These are phyloP conservation scores for Amphilophus citrinellus DNA, from an alignment of 2,113 vertebrate genomes.

Conservation along the genomic window DNA sequence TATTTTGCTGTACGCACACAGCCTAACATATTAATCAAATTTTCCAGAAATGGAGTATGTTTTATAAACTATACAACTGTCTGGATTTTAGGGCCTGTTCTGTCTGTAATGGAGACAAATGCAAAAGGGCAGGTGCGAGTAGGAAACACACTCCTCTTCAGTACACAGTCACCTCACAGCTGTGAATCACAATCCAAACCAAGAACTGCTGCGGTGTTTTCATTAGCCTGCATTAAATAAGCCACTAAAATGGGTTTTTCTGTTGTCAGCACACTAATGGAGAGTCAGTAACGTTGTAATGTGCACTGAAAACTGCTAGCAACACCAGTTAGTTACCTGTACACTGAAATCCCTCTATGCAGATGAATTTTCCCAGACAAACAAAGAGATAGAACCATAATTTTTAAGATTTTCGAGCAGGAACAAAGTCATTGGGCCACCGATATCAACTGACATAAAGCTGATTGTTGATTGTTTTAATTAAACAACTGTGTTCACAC, in stretches of 20 bases:
- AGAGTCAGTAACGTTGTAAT: conserved; percentile 12
- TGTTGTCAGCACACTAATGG: conserved; percentile 8
- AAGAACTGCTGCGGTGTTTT: conserved; percentile 23
- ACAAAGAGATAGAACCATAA: not conserved
- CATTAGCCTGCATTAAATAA: conserved; percentile 34
- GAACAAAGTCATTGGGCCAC: not conserved
- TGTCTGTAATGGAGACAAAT: conserved; percentile 42
- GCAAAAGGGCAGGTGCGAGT: conserved; percentile 21
- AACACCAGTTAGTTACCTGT: not conserved
- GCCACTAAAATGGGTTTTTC: not conserved
- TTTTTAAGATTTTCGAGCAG: not conserved
- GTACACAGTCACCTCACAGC: not conserved
- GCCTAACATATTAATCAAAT: conserved; percentile 35
- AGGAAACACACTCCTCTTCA: not conserved
- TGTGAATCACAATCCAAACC: conserved; percentile 13
- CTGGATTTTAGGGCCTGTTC: conserved; percentile 18
- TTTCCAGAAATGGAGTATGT: conserved; percentile 23
- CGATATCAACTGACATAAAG: not conserved
- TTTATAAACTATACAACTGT: conserved; percentile 29
- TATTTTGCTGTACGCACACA: conserved; percentile 9
- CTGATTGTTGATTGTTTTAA: not conserved
- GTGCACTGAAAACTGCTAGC: not conserved
- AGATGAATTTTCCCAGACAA: not conserved
- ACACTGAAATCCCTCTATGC: not conserved
- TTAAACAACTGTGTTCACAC: not conserved